phyloP scores from a whole-genome alignment of 1,140 invertebrate genomes.

The Pectinophora gossypiella region DNA sequence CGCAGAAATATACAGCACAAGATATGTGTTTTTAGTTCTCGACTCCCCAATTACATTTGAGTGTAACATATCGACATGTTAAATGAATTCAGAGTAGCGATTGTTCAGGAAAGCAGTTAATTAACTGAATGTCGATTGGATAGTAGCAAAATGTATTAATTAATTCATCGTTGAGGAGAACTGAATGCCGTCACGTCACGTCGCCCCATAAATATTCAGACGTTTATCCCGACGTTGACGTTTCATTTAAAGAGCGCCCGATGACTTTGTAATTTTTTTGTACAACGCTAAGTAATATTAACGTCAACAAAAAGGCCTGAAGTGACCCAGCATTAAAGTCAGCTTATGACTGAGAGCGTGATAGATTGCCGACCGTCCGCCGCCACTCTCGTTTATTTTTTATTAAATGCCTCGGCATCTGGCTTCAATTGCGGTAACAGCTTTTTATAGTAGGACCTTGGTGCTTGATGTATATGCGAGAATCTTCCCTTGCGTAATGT shows the following conservation, averaged over 20 bases:
- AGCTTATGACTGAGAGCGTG: constrained; percentile 65
- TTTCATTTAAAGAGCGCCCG: constrained; percentile 44
- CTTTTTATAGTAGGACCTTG: constrained; percentile 33
- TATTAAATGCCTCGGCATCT: constrained; percentile 60
- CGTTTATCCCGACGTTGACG: constrained; percentile 41
- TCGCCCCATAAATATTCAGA: constrained; percentile 32
- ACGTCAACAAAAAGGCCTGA: constrained; percentile 66
- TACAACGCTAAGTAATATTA: constrained; percentile 60
- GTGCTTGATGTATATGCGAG: background rate
- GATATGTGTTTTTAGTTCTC: no score
- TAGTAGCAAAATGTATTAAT: constrained; percentile 15
- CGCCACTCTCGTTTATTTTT: constrained; percentile 53
- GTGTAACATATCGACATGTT: background rate
- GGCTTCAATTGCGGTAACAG: constrained; percentile 59
- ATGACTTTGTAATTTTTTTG: constrained; percentile 54
- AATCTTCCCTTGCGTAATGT: background rate
- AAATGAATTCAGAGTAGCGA: constrained; percentile 1
- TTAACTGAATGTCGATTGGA: constrained; percentile 7
- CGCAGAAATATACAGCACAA: background rate
- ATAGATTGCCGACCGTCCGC: constrained; percentile 55
- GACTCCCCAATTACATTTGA: background rate
- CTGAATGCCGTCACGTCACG: constrained; percentile 15
- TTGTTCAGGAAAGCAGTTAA: constrained; percentile 6
- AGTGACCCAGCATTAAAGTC: constrained; percentile 72
- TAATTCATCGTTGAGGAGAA: constrained; percentile 24